Conservation (phyloP, 2,888 invertebrate species). For the Lithophane socia region DNA sequence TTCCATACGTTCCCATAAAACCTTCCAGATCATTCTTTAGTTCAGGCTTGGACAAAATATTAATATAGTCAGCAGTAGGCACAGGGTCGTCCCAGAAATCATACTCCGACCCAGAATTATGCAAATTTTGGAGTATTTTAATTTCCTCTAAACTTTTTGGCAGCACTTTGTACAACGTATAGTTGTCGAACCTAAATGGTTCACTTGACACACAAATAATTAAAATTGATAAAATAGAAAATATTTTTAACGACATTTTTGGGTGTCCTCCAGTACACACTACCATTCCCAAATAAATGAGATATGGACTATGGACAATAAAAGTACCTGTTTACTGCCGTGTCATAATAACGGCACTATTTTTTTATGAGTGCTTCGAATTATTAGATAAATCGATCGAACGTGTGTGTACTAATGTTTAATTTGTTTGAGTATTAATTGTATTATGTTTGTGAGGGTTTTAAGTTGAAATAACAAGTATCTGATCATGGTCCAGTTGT, state of each 20-base stretch:
- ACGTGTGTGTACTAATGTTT: not conserved
- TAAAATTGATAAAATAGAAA: conserved; percentile 52
- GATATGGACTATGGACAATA: conserved; percentile 19
- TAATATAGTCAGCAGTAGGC: conserved; percentile 77
- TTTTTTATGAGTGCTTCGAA: conserved; percentile 43
- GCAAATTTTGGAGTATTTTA: conserved; percentile 84
- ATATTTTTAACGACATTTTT: conserved; percentile 67
- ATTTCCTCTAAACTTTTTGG: conserved; percentile 88
- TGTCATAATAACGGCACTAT: conserved; percentile 34
- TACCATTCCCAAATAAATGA: conserved; percentile 14
- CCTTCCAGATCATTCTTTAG: conserved; percentile 78
- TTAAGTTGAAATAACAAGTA: not conserved
- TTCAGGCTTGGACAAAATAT: conserved; percentile 84
- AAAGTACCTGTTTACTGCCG: conserved; percentile 8
- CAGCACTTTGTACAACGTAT: conserved; percentile 88
- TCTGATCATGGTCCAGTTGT: not conserved
- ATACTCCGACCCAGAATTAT: conserved; percentile 79
- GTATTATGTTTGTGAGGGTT: not conserved
- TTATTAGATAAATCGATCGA: conserved; percentile 12
- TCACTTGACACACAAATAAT: conserved; percentile 64
- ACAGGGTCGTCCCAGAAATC: conserved; percentile 86
- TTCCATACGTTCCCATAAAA: conserved; percentile 76
- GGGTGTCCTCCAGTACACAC: not conserved
- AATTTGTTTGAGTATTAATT: not conserved
- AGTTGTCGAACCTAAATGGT: conserved; percentile 81